Conservation (phyloP, 1,140 invertebrate genomes). For the Drosophila ironensis region DNA sequence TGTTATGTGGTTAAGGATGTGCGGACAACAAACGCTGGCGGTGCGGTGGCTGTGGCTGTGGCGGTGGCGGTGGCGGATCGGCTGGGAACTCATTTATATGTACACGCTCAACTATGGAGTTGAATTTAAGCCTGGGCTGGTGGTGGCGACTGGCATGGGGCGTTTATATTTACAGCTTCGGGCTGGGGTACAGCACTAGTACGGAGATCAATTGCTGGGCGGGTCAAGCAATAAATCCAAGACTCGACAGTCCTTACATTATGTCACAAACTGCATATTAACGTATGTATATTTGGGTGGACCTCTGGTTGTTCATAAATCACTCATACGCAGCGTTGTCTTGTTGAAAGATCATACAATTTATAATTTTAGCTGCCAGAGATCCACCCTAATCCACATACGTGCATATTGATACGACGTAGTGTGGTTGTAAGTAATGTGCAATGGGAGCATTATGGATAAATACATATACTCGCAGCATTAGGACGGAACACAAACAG, state of each 20-base stretch:
- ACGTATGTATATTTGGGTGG: slow-evolving; percentile 14
- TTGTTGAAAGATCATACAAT: neutral
- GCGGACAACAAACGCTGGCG: slow-evolving; percentile 14
- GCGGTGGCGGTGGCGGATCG: slow-evolving; percentile 9
- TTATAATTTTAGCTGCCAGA: neutral
- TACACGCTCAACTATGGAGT: neutral
- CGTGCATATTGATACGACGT: slow-evolving; percentile 46
- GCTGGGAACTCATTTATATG: slow-evolving; percentile 20
- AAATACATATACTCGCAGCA: neutral
- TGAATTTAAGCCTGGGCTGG: neutral
- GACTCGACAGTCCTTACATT: slow-evolving; percentile 19
- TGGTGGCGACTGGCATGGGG: slow-evolving; percentile 2
- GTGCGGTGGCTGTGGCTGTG: slow-evolving; percentile 7
- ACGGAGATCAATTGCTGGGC: slow-evolving; percentile 10
- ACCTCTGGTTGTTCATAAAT: neutral
- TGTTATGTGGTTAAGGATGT: slow-evolving; percentile 22
- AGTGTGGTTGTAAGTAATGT: slow-evolving; percentile 64
- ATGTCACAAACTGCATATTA: slow-evolving; percentile 33
- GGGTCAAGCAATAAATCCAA: slow-evolving; percentile 26
- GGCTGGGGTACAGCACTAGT: neutral
- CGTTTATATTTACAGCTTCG: slow-evolving; percentile 33
- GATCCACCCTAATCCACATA: slow-evolving; percentile 29
- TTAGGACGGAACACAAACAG: slow-evolving; percentile 25
- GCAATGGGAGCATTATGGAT: slow-evolving; percentile 39
- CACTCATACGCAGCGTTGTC: neutral